Evolutionary conservation across 1,140 invertebrate species (phyloP), one percentile per base, ranked within the genome.

Genomic region (Apis florea): DNA sequence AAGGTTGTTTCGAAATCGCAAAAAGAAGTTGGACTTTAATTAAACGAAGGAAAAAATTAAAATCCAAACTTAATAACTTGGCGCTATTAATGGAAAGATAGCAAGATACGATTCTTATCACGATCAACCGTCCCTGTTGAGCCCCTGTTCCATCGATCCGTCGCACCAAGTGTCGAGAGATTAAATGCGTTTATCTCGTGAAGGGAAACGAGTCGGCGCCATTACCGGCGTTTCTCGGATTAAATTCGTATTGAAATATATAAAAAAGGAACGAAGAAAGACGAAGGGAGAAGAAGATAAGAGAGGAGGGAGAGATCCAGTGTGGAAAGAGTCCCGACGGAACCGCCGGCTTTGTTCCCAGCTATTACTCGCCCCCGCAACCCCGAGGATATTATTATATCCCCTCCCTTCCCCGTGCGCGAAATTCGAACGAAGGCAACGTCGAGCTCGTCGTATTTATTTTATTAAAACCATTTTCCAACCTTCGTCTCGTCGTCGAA

Each of bases 371-470:
- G 89, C 90, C 90, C 91, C 90, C 90, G 88, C 86, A 92, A 92
- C 92, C 93, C 92, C 92, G 88, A 93, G 90, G 91, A 93, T 93
- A 93, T 93, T 93, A 94, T 94, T 94, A 93, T 94, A 94, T 93
- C 92, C 93, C 86, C 79, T 90, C 88, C 90, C 92, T 67, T 71
- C 72, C 79, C n/a, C 66, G 59, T 40, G 66, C 83, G 71, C 77
- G 83, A 67, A n/a, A 83, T 85, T 84, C 70, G 67, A 70, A 81
- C 70, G 67, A 70, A 82, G 88, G 86, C 85, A 76, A 75, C 86
- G 84, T 85, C 85, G 86, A 80, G 82, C 91, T 91, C 89, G 88
- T 92, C 90, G 90, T 93, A 93, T 93, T 94, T 94, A 94, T 94
- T 94, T 93, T 93, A 93, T 93, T 93, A 94, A 94, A 40, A 94